These are phyloP conservation scores for Xestobium rufovillosum DNA, from an alignment of 2,888 invertebrate species.

Conservation along the genomic window DNA sequence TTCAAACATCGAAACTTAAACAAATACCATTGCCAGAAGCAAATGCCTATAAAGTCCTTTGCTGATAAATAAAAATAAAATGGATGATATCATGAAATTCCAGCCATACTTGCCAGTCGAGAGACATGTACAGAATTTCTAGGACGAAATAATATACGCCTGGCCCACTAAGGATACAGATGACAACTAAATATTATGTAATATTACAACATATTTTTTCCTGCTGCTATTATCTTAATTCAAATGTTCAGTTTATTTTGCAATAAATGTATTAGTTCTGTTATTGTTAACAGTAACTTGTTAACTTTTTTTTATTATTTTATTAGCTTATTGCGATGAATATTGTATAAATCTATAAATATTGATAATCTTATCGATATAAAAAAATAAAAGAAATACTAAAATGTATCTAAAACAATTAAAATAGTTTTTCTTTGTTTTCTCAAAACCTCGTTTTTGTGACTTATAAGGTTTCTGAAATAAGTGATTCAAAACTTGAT, in stretches of 20 bases:
- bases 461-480: too few species aligned
- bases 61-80: slow-evolving; percentile 1
- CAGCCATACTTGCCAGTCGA: slow-evolving; percentile 1
- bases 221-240: too few species aligned
- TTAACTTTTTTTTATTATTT: too few species aligned
- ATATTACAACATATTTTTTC: neutral
- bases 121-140: slow-evolving; percentile 2
- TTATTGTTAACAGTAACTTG: too few species aligned
- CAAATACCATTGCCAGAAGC: slow-evolving; percentile 2
- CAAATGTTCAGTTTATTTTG: neutral
- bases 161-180: neutral
- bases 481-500: too few species aligned
- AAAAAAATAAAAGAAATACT: too few species aligned
- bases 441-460: too few species aligned
- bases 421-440: too few species aligned
- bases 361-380: too few species aligned
- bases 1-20: slow-evolving; percentile 1
- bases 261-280: neutral
- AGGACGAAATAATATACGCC: neutral
- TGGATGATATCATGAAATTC: neutral
- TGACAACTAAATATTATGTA: neutral
- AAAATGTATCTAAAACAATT: too few species aligned
- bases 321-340: too few species aligned
- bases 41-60: slow-evolving; percentile 1
- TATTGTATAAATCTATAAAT: too few species aligned